These are phyloP conservation scores for Nibea coibor DNA, from an alignment of 2,113 vertebrate genomes.

Conservation along the genomic window DNA sequence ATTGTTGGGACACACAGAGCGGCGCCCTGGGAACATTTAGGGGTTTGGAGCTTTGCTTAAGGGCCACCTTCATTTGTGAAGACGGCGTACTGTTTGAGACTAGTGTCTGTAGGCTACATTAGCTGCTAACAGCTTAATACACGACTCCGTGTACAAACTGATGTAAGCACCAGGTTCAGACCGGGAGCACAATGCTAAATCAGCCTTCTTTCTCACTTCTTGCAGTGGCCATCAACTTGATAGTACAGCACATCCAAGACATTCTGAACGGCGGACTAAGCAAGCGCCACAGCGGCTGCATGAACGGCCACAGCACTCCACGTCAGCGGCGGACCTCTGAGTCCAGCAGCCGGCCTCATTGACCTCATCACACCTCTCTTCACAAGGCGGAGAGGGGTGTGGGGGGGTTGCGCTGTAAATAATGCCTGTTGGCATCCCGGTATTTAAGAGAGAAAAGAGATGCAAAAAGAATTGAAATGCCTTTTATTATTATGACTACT, in stretches of 20 bases:
- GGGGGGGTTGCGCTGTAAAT: slow-evolving; percentile 71
- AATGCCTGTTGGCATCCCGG: slow-evolving; percentile 72
- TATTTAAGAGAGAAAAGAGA: slow-evolving; percentile 71
- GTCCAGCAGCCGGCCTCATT: slow-evolving; percentile 96
- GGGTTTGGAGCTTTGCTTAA: too few species aligned
- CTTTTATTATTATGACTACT: slow-evolving; percentile 74
- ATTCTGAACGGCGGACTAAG: slow-evolving; percentile 93
- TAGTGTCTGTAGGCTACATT: too few species aligned
- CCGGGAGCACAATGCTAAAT: not conserved
- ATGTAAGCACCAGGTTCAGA: too few species aligned
- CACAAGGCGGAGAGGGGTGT: slow-evolving; percentile 63
- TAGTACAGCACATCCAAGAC: slow-evolving; percentile 99
- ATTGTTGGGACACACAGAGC: too few species aligned
- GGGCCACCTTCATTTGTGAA: not conserved
- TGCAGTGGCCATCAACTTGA: slow-evolving; percentile 98
- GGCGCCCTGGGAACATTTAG: too few species aligned
- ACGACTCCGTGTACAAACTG: too few species aligned
- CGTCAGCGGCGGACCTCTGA: slow-evolving; percentile 90
- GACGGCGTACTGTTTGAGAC: not conserved
- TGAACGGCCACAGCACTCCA: slow-evolving; percentile 87
- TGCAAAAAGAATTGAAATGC: slow-evolving; percentile 78
- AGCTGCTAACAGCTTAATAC: too few species aligned
- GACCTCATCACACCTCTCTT: slow-evolving; percentile 81
- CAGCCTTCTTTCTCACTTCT: not conserved
- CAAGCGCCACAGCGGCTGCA: slow-evolving; percentile 92